Evolutionary conservation across 2,797 vertebrate species (phyloP).

Genomic region (Gymnoscopelus braueri): DNA sequence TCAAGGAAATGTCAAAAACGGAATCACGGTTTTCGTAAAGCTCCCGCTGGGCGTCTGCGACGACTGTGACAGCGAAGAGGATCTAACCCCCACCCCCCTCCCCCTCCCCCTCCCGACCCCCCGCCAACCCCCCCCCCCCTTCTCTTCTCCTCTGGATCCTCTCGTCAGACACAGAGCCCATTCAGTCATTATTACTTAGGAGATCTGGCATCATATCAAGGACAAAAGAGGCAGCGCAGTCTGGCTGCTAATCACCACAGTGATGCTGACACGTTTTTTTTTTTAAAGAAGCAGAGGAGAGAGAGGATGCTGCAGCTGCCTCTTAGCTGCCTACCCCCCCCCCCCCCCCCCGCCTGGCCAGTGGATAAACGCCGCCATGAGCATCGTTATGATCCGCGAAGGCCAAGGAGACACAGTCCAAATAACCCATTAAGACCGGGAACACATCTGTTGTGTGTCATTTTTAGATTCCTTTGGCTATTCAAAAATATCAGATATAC

Average conservation of each 20-base stretch:
- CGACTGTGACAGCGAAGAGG: constrained; percentile 42
- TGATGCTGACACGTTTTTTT: constrained; percentile 56
- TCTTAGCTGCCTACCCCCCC: too few species aligned
- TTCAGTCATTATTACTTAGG: constrained; percentile 73
- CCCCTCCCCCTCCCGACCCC: too few species aligned
- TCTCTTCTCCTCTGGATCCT: constrained; percentile 29
- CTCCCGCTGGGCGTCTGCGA: constrained; percentile 57
- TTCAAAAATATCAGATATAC: too few species aligned
- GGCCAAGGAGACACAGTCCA: constrained; percentile 47
- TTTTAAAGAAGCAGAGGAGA: constrained; percentile 53
- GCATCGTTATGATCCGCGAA: constrained; percentile 51
- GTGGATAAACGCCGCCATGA: constrained; percentile 49
- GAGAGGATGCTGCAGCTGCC: neutral
- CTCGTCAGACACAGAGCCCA: constrained; percentile 50
- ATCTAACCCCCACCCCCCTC: neutral
- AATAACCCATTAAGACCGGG: constrained; percentile 23
- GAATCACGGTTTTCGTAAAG: constrained; percentile 50
- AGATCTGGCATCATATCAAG: constrained; percentile 77
- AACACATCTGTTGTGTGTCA: too few species aligned
- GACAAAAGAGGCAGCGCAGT: constrained; percentile 66
- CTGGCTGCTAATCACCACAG: constrained; percentile 70
- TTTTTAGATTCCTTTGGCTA: too few species aligned
- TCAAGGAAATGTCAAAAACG: constrained; percentile 71
- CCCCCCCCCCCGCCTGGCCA: constrained; percentile 28
- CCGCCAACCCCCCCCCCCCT: constrained; percentile 10